Percentiles rank a stretch among this genome's conserved stretches.
Evolutionary conservation across 1,140 invertebrate species (phyloP).

Genomic region (Ostrea edulis): DNA sequence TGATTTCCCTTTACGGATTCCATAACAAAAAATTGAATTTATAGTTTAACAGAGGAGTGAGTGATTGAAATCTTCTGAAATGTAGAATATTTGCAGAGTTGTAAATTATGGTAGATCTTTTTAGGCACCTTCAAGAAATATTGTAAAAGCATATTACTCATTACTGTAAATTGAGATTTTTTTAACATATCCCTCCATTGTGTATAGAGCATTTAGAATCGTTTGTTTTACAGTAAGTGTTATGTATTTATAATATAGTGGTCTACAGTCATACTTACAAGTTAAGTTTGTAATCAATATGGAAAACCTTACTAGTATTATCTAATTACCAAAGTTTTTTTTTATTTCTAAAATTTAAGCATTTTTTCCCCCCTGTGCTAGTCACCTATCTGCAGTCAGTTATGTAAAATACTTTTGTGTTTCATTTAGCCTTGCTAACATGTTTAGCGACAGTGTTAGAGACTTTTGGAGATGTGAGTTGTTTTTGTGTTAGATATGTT

Average conservation of each 20-base stretch:
- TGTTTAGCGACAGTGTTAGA: not conserved
- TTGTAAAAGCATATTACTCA: not conserved
- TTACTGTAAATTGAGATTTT: not conserved
- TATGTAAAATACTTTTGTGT: not conserved
- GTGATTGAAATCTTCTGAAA: too few relatives aligned
- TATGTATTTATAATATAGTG: not conserved
- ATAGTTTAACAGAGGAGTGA: too few relatives aligned
- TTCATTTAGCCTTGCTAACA: not conserved
- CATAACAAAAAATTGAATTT: too few relatives aligned
- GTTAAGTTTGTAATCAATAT: not conserved
- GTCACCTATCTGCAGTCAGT: not conserved
- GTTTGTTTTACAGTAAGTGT: not conserved
- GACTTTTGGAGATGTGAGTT: not conserved
- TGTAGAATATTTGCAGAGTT: not conserved
- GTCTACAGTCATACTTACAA: not conserved
- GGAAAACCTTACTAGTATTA: not conserved
- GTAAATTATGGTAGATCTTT: not conserved
- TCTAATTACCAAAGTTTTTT: conserved; percentile 9
- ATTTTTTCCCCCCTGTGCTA: not conserved
- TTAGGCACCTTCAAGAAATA: not conserved
- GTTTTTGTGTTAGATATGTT: not conserved
- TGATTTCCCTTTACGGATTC: too few relatives aligned
- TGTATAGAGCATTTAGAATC: not conserved
- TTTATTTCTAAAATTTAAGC: not conserved
- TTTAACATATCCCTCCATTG: conserved; percentile 5